A percentile compares a stretch with the other conserved stretches of the same genome.
Conservation (phyloP, 2,113 vertebrate species). For the Siniperca knerii region DNA sequence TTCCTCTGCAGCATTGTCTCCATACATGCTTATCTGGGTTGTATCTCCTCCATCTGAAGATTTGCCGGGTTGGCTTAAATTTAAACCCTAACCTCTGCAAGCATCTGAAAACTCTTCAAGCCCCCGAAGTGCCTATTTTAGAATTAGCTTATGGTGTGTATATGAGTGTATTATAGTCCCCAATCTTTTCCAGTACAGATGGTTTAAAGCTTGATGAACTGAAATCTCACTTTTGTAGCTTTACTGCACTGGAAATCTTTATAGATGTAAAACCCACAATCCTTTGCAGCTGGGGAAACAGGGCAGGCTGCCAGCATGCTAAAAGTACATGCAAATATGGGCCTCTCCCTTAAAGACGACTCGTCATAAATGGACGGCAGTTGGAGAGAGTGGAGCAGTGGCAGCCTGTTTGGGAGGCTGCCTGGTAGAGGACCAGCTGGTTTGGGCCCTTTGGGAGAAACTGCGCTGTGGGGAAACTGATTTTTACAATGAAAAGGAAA, state of each 20-base stretch:
- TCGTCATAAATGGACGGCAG: slow-evolving; percentile 73
- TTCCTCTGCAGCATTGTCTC: slow-evolving; percentile 26
- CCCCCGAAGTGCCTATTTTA: slow-evolving; percentile 75
- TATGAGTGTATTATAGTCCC: slow-evolving; percentile 75
- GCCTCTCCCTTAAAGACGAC: slow-evolving; percentile 72
- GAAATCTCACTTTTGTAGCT: slow-evolving; percentile 82
- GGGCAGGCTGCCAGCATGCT: slow-evolving; percentile 81
- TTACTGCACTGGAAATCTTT: slow-evolving; percentile 83
- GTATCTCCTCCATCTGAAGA: slow-evolving; percentile 39
- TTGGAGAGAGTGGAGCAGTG: slow-evolving; percentile 56
- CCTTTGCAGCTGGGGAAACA: slow-evolving; percentile 85
- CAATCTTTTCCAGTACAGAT: slow-evolving; percentile 79
- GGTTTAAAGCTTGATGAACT: slow-evolving; percentile 86
- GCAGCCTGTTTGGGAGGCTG: slow-evolving; percentile 67
- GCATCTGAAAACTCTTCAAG: slow-evolving; percentile 73
- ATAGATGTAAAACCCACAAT: slow-evolving; percentile 85
- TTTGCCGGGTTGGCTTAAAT: slow-evolving; percentile 47
- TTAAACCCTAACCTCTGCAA: slow-evolving; percentile 68
- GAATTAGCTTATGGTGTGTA: slow-evolving; percentile 79
- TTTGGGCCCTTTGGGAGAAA: slow-evolving; percentile 68
- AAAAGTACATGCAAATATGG: slow-evolving; percentile 79
- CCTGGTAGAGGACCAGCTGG: slow-evolving; percentile 69
- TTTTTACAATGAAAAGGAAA: slow-evolving; percentile 82
- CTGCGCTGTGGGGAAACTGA: slow-evolving; percentile 61
- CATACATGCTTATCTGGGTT: slow-evolving; percentile 33